Evolutionary conservation across 2,797 vertebrate genomes (phyloP).

Genomic region (Sus cebifrons): DNA sequence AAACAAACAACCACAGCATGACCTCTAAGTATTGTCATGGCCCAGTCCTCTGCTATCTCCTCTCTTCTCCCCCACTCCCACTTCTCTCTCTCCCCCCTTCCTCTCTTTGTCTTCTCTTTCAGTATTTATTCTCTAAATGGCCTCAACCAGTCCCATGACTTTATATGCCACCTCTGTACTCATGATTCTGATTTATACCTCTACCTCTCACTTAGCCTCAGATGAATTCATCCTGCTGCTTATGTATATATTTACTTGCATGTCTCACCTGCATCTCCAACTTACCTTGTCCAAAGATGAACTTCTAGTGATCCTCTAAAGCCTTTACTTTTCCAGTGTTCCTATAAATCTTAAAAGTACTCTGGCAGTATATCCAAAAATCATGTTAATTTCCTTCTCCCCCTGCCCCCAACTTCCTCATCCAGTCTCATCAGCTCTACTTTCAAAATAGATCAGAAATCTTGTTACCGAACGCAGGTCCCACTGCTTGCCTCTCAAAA

Average conservation of each 20-base stretch:
- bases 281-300: background rate
- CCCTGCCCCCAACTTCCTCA: background rate
- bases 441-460: background rate
- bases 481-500: too few species aligned
- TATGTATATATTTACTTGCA: background rate
- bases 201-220: background rate
- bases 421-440: background rate
- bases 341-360: background rate
- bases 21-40: background rate
- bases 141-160: background rate
- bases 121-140: slow-evolving; percentile 43
- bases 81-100: background rate
- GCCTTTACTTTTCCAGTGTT: background rate
- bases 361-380: background rate
- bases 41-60: background rate
- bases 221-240: background rate
- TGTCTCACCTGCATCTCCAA: background rate
- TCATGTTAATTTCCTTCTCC: background rate
- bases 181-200: slow-evolving; percentile 11
- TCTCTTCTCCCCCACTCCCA: background rate
- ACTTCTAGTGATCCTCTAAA: background rate
- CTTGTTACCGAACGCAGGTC: too few species aligned
- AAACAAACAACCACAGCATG: background rate
- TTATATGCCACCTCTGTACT: slow-evolving; percentile 29
- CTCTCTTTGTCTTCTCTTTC: background rate